Evolutionary conservation across 2,797 vertebrate species (phyloP).

Genomic region (Catharus ustulatus): DNA sequence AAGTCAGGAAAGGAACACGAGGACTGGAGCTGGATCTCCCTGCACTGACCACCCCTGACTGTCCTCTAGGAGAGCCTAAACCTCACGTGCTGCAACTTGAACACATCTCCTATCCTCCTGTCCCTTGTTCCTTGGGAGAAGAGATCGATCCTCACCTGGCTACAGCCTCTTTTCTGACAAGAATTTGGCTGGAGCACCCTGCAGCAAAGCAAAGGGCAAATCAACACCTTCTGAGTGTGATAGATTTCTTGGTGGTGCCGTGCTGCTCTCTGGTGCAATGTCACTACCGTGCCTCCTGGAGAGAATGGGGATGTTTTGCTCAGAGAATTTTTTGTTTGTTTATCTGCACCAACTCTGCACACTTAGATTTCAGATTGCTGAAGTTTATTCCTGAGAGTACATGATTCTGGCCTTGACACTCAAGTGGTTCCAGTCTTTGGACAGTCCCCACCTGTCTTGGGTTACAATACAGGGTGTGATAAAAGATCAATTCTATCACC

Average conservation of each 20-base stretch:
- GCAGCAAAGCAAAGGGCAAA: not conserved
- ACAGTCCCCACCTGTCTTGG: too few species aligned
- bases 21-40: not conserved
- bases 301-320: not conserved
- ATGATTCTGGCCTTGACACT: too few species aligned
- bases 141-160: not conserved
- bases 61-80: not conserved
- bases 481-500: too few species aligned
- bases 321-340: not conserved
- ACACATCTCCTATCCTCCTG: not conserved
- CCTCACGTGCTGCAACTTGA: not conserved
- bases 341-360: not conserved
- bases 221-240: not conserved
- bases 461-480: too few species aligned
- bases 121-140: not conserved
- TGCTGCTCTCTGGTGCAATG: not conserved
- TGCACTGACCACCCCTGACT: too few species aligned
- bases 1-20: not conserved
- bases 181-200: not conserved
- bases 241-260: not conserved
- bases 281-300: not conserved
- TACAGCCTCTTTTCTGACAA: not conserved
- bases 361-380: not conserved
- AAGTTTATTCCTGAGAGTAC: not conserved
- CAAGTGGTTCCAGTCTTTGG: too few species aligned